phyloP scores from a whole-genome alignment of 2,888 invertebrate species.

The Lepetodrilus schrolli region DNA sequence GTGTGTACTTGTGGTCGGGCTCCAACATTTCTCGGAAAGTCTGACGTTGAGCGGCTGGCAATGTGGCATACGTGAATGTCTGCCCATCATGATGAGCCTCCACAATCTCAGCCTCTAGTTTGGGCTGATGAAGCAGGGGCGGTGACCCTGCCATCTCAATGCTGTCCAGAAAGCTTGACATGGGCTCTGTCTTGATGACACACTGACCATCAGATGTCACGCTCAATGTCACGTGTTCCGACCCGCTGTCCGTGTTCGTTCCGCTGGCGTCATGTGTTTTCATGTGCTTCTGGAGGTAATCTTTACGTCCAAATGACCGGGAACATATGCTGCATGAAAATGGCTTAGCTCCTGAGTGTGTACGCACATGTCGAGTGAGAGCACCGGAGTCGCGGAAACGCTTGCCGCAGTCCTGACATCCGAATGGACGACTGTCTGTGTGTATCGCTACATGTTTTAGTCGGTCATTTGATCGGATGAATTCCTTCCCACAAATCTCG shows the following conservation, averaged over 20 bases:
- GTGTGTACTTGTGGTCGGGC: not conserved
- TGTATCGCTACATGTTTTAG: not conserved
- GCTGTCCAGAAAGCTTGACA: not conserved
- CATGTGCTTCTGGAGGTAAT: constrained; percentile 16
- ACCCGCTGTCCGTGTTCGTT: not conserved
- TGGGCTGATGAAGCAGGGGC: not conserved
- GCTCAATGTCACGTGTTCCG: not conserved
- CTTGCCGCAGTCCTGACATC: not conserved
- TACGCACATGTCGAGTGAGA: not conserved
- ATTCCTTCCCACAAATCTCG: not conserved
- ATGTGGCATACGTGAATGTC: not conserved
- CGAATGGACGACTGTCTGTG: constrained; percentile 3
- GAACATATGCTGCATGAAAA: not conserved
- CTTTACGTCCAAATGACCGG: not conserved
- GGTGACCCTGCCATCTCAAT: not conserved
- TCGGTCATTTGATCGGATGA: constrained; percentile 3
- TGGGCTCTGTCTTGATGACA: not conserved
- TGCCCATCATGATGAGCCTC: not conserved
- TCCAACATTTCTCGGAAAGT: not conserved
- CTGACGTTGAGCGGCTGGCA: not conserved
- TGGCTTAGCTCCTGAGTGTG: not conserved
- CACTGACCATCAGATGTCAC: not conserved
- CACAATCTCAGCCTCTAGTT: not conserved
- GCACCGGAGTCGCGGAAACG: constrained; percentile 5
- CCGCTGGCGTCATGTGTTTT: not conserved